phyloP scores from a whole-genome alignment of 2,113 vertebrate genomes.

The Fulmarus glacialis region DNA sequence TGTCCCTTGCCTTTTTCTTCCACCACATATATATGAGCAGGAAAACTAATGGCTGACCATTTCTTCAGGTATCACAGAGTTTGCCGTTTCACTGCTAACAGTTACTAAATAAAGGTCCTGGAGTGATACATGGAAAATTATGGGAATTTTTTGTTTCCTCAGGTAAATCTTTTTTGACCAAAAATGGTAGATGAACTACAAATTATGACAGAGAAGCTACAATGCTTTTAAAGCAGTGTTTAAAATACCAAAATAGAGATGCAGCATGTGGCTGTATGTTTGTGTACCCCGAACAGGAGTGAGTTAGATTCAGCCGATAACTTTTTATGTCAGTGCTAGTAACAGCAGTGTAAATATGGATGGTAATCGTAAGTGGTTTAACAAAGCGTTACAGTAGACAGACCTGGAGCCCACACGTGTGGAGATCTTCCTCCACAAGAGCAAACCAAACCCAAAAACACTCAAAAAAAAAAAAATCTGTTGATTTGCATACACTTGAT shows the following conservation, averaged over 20 bases:
- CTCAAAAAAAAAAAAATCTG: background rate
- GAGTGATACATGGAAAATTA: background rate
- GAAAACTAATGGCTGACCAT: background rate
- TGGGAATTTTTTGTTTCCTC: background rate
- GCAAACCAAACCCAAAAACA: background rate
- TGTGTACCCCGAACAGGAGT: background rate
- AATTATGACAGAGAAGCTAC: background rate
- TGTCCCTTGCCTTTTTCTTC: background rate
- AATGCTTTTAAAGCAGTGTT: background rate
- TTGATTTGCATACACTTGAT: background rate
- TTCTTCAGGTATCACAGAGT: background rate
- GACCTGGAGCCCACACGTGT: background rate
- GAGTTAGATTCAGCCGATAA: background rate
- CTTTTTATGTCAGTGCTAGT: background rate
- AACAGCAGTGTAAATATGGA: background rate
- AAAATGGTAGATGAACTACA: background rate
- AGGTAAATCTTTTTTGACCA: background rate
- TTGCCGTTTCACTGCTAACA: background rate
- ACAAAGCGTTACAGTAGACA: background rate
- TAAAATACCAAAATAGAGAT: background rate
- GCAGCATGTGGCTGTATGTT: background rate
- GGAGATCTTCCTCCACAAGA: background rate
- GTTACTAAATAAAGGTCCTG: background rate
- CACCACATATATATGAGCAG: background rate
- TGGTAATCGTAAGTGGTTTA: background rate